Conservation (phyloP, 2,797 vertebrate genomes). For the Sylvia borin region DNA sequence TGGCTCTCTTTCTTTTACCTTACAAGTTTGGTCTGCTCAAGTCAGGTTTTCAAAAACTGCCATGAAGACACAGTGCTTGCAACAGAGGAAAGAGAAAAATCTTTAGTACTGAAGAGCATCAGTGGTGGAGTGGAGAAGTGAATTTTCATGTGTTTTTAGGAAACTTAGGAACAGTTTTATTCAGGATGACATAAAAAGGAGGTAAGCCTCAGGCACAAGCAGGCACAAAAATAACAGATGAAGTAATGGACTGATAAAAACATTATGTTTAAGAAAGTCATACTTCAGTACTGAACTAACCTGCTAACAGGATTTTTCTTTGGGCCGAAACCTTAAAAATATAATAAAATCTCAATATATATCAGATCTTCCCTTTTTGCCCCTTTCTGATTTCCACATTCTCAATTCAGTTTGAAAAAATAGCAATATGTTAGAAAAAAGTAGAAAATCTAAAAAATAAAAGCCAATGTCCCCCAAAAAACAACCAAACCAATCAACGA, state of each 20-base stretch:
- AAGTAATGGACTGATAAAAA: not conserved
- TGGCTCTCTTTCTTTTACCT: not conserved
- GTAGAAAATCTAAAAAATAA: not conserved
- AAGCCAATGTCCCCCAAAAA: accelerated
- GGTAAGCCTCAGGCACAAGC: not conserved
- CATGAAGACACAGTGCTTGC: not conserved
- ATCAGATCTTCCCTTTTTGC: not conserved
- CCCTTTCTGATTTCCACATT: not conserved
- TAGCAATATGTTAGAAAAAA: not conserved
- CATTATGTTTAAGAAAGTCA: not conserved
- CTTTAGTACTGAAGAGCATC: not conserved
- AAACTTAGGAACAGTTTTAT: not conserved
- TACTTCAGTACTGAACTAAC: not conserved
- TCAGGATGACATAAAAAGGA: not conserved
- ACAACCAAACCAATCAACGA: not conserved
- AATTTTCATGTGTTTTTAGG: not conserved
- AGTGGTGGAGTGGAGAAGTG: not conserved
- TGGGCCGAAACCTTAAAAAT: not conserved
- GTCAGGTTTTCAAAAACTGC: not conserved
- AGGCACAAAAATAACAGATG: not conserved
- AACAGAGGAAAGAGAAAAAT: not conserved
- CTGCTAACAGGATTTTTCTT: not conserved
- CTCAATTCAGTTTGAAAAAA: not conserved
- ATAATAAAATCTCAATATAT: not conserved
- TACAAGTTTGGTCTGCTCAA: not conserved